These are phyloP conservation scores for Sphaerodactylus townsendi DNA, from an alignment of 2,113 vertebrate genomes.

Conservation along the genomic window DNA sequence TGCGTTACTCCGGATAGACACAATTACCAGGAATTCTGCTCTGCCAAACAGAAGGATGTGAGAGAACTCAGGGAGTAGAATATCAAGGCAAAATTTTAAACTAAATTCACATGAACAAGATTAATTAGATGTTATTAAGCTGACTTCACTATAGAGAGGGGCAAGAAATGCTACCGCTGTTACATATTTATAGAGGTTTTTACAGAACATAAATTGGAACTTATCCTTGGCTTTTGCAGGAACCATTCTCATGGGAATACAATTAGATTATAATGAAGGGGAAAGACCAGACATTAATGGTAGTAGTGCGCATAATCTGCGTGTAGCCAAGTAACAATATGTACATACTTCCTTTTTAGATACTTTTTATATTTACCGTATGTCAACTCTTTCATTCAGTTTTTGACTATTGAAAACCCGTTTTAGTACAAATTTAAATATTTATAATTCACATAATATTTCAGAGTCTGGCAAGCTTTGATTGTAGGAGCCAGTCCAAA, in stretches of 20 bases:
- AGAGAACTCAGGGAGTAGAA: background rate
- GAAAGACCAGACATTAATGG: background rate
- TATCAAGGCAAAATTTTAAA: background rate
- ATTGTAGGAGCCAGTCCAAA: too few species aligned
- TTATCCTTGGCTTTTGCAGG: background rate
- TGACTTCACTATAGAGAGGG: background rate
- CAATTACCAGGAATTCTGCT: conserved; percentile 29
- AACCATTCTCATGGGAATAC: background rate
- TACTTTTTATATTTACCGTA: too few species aligned
- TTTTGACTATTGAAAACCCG: too few species aligned
- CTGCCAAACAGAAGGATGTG: conserved; percentile 8
- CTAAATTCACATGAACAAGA: background rate
- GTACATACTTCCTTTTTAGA: too few species aligned
- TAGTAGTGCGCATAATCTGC: background rate
- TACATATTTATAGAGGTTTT: background rate
- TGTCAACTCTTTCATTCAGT: too few species aligned
- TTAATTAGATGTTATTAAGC: background rate
- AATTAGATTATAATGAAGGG: background rate
- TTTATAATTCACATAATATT: too few species aligned
- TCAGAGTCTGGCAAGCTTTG: too few species aligned
- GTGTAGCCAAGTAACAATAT: too few species aligned
- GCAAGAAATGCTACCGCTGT: background rate
- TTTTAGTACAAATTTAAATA: too few species aligned
- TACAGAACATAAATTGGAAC: background rate
- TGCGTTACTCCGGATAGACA: conserved; percentile 57